These are phyloP conservation scores for Parnassius smintheus DNA, from an alignment of 2,888 invertebrate species.

Conservation along the genomic window DNA sequence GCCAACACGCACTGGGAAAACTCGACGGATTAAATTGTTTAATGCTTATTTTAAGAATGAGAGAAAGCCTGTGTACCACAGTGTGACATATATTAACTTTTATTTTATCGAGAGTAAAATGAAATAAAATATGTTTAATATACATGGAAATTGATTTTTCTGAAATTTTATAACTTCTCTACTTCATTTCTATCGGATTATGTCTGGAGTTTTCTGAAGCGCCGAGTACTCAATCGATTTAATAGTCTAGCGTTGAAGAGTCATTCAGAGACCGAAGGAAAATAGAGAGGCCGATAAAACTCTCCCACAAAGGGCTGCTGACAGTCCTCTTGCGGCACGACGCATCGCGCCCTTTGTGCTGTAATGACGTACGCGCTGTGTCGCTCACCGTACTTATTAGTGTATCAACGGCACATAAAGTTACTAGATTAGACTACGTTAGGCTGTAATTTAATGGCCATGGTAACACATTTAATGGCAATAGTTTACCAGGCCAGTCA, in stretches of 20 bases:
- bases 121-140: too few species aligned
- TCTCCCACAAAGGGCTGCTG: conserved; percentile 28
- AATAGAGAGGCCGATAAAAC: conserved; percentile 26
- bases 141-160: too few species aligned
- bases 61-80: too few species aligned
- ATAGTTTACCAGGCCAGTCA: too few species aligned
- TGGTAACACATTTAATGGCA: too few species aligned
- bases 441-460: neutral
- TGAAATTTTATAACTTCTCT: too few species aligned
- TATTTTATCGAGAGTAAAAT: too few species aligned
- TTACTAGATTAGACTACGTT: conserved; percentile 35
- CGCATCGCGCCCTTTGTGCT: conserved; percentile 46
- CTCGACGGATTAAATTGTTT: too few species aligned
- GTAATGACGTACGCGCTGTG: conserved; percentile 55
- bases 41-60: too few species aligned
- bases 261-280: conserved; percentile 19
- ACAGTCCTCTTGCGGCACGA: conserved; percentile 18
- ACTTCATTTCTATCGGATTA: conserved; percentile 6
- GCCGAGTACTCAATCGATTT: conserved; percentile 16
- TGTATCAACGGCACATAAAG: conserved; percentile 31
- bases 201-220: conserved; percentile 5
- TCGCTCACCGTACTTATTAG: conserved; percentile 60
- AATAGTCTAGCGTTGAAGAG: conserved; percentile 14
- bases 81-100: too few species aligned
- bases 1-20: too few species aligned